phyloP scores from a whole-genome alignment of 2,113 vertebrate species.

The Paraplagusia blochii region DNA sequence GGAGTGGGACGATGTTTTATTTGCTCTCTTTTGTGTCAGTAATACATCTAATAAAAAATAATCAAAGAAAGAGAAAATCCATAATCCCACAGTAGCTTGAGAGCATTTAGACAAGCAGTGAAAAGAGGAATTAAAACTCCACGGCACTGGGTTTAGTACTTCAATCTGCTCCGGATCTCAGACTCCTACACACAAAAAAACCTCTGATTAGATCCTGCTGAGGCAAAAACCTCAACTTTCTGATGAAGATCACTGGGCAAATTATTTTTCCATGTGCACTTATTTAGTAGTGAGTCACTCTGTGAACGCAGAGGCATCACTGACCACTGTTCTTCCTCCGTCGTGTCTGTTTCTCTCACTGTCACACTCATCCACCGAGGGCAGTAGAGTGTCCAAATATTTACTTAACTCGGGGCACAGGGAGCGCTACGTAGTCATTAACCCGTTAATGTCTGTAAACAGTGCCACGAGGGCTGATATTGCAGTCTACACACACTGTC shows the following conservation, averaged over 20 bases:
- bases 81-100: constrained; percentile 56
- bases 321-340: constrained; percentile 35
- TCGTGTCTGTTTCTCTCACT: constrained; percentile 47
- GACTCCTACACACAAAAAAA: constrained; percentile 19
- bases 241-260: constrained; percentile 1
- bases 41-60: constrained; percentile 62
- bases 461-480: constrained; percentile 64
- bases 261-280: constrained; percentile 31
- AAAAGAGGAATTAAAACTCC: constrained; percentile 38
- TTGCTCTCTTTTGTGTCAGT: constrained; percentile 63
- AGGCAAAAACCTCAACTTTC: constrained; percentile 32
- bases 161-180: constrained; percentile 41
- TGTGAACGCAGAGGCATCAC: constrained; percentile 15
- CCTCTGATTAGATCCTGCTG: constrained; percentile 62
- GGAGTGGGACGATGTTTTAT: constrained; percentile 56
- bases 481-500: constrained; percentile 53
- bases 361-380: constrained; percentile 51
- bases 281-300: constrained; percentile 23
- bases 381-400: constrained; percentile 69
- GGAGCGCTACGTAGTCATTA: constrained; percentile 67
- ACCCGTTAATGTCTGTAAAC: constrained; percentile 73
- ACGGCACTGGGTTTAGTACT: constrained; percentile 43
- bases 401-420: constrained; percentile 68
- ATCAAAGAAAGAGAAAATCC: constrained; percentile 62
- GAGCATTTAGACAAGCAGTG: constrained; percentile 54